phyloP scores from a whole-genome alignment of 2,113 vertebrate species.

The Anarhynchus alexandrinus region DNA sequence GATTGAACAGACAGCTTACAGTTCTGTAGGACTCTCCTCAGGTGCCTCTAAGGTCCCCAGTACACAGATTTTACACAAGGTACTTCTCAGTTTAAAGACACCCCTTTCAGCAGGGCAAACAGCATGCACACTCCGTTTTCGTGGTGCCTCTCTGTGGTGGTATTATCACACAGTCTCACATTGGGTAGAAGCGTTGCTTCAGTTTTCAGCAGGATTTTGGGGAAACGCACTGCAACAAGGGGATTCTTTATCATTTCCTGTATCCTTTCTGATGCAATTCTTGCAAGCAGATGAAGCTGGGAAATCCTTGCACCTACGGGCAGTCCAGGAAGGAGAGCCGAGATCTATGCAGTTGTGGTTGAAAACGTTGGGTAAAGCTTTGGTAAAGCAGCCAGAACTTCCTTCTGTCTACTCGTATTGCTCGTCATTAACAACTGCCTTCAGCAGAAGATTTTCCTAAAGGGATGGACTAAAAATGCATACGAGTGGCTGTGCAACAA shows the following conservation, averaged over 20 bases:
- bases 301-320: neutral
- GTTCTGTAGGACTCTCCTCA: neutral
- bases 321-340: neutral
- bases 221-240: neutral
- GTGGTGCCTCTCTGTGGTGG: neutral
- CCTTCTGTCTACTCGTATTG: neutral
- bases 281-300: neutral
- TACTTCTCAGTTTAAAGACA: neutral
- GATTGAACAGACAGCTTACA: neutral
- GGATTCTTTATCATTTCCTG: neutral
- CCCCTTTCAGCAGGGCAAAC: neutral
- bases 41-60: neutral
- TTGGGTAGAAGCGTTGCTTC: neutral
- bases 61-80: neutral
- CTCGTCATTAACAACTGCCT: neutral
- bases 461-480: neutral
- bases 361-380: neutral
- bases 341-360: neutral
- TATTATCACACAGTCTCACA: neutral
- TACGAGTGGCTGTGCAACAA: neutral
- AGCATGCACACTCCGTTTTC: neutral
- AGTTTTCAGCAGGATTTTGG: neutral
- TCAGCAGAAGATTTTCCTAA: neutral
- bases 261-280: neutral
- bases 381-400: neutral